Conservation (phyloP, 2,113 vertebrate species). For the Indri indri region DNA sequence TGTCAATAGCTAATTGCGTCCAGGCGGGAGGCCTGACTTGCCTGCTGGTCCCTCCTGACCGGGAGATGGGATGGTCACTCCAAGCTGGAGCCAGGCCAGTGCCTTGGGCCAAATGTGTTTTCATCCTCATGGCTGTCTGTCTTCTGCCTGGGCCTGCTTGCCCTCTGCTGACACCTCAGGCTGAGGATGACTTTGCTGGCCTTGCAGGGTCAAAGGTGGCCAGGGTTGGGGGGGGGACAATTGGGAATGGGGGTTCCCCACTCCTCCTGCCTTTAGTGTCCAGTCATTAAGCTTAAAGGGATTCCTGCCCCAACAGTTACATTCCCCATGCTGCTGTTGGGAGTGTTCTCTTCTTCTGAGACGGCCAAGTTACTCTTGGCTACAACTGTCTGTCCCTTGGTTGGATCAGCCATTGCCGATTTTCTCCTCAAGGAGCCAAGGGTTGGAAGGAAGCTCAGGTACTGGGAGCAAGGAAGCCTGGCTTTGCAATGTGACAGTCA, state of each 20-base stretch:
- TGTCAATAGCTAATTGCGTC: constrained; percentile 53
- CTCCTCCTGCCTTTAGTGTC: neutral
- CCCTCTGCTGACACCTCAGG: neutral
- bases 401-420: too few species aligned
- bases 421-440: neutral
- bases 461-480: neutral
- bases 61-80: neutral
- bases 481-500: neutral
- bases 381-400: neutral
- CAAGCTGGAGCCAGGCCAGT: neutral
- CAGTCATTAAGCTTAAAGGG: neutral
- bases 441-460: neutral
- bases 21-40: constrained; percentile 24
- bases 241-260: fast-evolving
- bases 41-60: neutral
- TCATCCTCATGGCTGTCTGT: neutral
- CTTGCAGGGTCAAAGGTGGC: neutral
- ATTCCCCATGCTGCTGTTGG: neutral
- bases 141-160: neutral
- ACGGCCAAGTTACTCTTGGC: too few species aligned
- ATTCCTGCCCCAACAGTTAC: too few species aligned
- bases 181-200: neutral
- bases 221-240: fast-evolving
- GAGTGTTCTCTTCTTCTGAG: neutral
- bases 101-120: constrained; percentile 1